Evolutionary conservation across 2,797 vertebrate genomes (phyloP).

Genomic region (Anas capensis): DNA sequence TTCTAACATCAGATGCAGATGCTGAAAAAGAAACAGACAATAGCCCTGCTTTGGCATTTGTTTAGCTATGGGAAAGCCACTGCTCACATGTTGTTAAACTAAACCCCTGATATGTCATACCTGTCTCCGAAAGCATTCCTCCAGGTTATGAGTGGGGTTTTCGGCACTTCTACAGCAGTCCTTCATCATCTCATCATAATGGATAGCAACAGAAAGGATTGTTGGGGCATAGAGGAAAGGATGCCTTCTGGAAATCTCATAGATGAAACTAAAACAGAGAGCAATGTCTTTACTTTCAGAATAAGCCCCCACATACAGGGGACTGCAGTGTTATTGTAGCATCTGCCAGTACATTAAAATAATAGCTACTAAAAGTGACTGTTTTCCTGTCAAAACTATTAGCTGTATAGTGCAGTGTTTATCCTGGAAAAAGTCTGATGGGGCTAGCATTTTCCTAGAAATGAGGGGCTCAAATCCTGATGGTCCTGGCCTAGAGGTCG

Average conservation of each 20-base stretch:
- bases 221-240: slow-evolving; percentile 54
- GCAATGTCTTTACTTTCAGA: neutral
- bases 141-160: neutral
- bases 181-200: neutral
- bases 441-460: neutral
- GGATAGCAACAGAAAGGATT: neutral
- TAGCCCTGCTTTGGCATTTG: neutral
- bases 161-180: slow-evolving; percentile 41
- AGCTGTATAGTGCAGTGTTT: neutral
- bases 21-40: neutral
- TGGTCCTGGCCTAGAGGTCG: neutral
- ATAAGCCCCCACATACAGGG: neutral
- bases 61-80: neutral
- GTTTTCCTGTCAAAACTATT: neutral
- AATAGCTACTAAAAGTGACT: rapidly evolving
- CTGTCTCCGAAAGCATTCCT: slow-evolving; percentile 64
- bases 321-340: too few relatives aligned
- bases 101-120: neutral
- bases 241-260: slow-evolving; percentile 56
- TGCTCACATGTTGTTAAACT: rapidly evolving
- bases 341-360: rapidly evolving
- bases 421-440: neutral
- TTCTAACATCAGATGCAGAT: neutral
- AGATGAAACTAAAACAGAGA: slow-evolving; percentile 55
- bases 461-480: neutral